Evolutionary conservation across 2,113 vertebrate species (phyloP).

Genomic region (Microcebus lehilahytsara): DNA sequence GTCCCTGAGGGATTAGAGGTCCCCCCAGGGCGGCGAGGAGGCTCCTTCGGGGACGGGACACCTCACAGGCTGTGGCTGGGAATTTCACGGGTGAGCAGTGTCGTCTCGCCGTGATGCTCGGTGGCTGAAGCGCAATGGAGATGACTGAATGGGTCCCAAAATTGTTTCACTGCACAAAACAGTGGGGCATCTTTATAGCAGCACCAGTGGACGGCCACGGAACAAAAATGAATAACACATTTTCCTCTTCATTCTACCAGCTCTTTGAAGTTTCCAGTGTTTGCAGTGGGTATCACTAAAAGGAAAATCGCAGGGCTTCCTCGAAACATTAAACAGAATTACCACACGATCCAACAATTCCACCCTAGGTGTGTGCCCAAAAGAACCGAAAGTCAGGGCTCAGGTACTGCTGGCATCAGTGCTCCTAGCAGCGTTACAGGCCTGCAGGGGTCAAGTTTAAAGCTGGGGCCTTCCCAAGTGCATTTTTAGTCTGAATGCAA

Average conservation of each 20-base stretch:
- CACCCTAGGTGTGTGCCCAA: fast-evolving
- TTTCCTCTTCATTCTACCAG: neutral
- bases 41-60: neutral
- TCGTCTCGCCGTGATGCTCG: fast-evolving
- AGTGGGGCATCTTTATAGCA: neutral
- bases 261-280: neutral
- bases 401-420: no score
- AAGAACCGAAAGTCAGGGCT: neutral
- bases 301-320: neutral
- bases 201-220: neutral
- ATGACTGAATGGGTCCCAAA: neutral
- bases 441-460: no score
- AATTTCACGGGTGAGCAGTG: no score
- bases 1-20: fast-evolving
- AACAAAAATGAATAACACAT: neutral
- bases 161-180: no score
- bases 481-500: fast-evolving
- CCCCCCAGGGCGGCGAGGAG: neutral
- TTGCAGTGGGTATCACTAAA: neutral
- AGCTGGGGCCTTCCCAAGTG: neutral
- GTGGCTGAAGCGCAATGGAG: neutral
- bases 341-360: no score
- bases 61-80: no score
- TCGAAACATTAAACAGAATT: neutral
- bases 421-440: no score